Evolutionary conservation across 1,140 invertebrate species (phyloP).

Genomic region (Frieseomelitta varia): DNA sequence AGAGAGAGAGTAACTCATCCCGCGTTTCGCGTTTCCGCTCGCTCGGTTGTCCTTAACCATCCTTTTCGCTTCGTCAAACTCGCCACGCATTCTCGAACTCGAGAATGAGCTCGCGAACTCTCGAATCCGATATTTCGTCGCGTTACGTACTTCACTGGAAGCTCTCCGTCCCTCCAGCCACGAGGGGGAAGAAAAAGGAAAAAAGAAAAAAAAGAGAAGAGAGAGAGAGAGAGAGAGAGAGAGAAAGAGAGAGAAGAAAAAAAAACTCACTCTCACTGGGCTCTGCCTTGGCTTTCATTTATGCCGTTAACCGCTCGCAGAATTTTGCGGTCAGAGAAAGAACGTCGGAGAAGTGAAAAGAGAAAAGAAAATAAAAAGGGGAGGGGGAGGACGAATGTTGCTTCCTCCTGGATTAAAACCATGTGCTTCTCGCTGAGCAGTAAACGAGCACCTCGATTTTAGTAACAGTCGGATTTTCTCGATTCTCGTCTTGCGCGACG

Average conservation of each 20-base stretch:
- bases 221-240: background rate
- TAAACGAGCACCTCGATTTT: constrained; percentile 3
- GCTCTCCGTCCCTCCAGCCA: background rate
- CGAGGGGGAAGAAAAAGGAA: background rate
- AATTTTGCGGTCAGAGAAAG: constrained; percentile 33
- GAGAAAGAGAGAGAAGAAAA: no score
- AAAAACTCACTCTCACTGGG: background rate
- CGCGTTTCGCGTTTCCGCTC: constrained; percentile 47
- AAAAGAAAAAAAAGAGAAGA: no score
- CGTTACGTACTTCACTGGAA: constrained; percentile 60
- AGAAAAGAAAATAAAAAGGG: background rate
- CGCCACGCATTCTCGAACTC: constrained; percentile 49
- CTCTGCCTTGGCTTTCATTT: constrained; percentile 29
- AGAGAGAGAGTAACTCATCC: constrained; percentile 49
- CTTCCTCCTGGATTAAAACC: constrained; percentile 1
- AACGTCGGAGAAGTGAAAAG: background rate
- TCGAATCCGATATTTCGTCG: constrained; percentile 62
- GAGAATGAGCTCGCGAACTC: constrained; percentile 63
- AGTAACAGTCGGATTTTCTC: background rate
- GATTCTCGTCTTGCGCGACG: background rate
- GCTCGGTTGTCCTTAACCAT: constrained; percentile 61
- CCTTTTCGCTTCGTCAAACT: constrained; percentile 57
- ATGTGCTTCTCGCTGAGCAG: background rate
- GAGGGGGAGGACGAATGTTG: background rate
- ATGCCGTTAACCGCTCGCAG: constrained; percentile 44